These are phyloP conservation scores for Stenotaenia linearis DNA, from an alignment of 2,888 invertebrate genomes.

Conservation along the genomic window DNA sequence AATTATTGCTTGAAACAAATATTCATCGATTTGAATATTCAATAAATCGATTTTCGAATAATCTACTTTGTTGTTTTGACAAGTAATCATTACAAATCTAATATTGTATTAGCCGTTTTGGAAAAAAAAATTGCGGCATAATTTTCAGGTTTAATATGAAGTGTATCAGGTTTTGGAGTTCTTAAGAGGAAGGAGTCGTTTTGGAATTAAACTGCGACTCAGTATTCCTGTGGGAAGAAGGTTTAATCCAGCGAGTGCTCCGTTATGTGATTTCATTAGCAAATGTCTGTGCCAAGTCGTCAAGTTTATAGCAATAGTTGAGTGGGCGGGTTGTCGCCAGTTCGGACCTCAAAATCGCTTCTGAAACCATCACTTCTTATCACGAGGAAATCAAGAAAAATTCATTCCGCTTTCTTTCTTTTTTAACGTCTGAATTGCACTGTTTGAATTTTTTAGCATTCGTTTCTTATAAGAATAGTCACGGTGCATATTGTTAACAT, in stretches of 20 bases:
- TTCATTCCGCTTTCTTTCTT: not conserved
- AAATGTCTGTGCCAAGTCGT: slow-evolving; percentile 30
- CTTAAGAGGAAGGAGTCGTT: not conserved
- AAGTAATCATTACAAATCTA: no score
- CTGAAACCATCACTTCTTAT: not conserved
- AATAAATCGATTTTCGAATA: not conserved
- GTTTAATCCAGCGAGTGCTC: slow-evolving; percentile 33
- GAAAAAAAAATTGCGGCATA: no score
- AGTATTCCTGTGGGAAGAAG: slow-evolving; percentile 16
- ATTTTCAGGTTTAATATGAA: not conserved
- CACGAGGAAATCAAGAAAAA: not conserved
- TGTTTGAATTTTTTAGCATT: not conserved
- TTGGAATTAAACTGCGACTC: slow-evolving; percentile 24
- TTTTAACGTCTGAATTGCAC: not conserved
- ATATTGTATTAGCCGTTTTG: no score
- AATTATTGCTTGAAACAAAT: not conserved
- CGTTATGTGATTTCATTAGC: slow-evolving; percentile 33
- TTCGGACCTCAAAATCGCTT: not conserved
- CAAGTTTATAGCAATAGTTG: slow-evolving; percentile 26
- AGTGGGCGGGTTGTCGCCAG: not conserved
- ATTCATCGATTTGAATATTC: not conserved
- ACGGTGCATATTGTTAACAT: not conserved
- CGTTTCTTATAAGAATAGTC: not conserved
- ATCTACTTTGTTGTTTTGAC: not conserved
- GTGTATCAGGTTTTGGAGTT: not conserved